Evolutionary conservation across 92 coral and sea anemone species (phyloP), one percentile per base, ranked within the genome.

Genomic region (Galaxea fascicularis): DNA sequence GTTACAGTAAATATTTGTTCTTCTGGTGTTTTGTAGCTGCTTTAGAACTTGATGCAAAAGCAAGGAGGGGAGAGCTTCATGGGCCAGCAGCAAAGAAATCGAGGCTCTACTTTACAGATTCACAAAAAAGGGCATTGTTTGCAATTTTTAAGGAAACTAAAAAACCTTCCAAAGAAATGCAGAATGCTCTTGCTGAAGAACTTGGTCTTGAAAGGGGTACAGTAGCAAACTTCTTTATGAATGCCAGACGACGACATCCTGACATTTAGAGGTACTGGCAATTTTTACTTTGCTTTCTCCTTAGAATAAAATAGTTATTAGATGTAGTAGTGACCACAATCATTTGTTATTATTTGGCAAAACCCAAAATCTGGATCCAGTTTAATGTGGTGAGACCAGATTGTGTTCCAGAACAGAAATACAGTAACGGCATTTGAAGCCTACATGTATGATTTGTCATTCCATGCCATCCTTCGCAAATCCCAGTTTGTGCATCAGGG

Each of bases 111-210:
- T 94, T 94, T 79, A 89, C 98, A 25, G 98, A 91, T 68, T 77
- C 98, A 47, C 98, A 94, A 72, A 94, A 94, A 81, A 90, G 95
- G 77, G 88, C 98, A n/a, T 63, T 94, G 62, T 91, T 91, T 76
- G 95, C 98, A 17, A 94, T 94, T 44, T 94, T 94, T 57, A 94
- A 92, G 69, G 98, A 94, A 86, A 94, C 98, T n/a, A 91, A 92
- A 68, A 94, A 94, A 30, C 98, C 98, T 8, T 86, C 98, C 31
- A 91, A 79, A 53, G 98, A 94, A 68, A 94, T 94, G 98, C 98
- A 94, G 79, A 82, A 65, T 82, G 98, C 98, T 10, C 83, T 94
- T 25, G 98, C 98, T n/a, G 98, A 94, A 65, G 98, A 94, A 76
- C 92, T 94, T 47, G 98, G 98, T 0, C 90, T 94, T 21, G 95